Base-by-base conservation (phyloP, 2,797 vertebrate species). In the Percopsis omiscomaycus region DNA sequence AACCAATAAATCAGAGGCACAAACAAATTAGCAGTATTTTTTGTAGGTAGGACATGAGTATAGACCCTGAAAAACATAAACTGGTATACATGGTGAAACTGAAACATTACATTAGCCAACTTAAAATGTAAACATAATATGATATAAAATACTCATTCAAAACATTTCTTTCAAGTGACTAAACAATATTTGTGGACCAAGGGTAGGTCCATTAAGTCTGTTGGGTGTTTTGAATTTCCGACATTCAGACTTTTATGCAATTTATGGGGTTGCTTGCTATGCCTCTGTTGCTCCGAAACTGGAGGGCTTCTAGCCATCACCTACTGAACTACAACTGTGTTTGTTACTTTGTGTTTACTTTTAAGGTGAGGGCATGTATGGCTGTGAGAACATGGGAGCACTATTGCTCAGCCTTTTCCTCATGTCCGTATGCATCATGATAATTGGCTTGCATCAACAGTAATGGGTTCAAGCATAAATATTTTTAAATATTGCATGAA, bases 281-380 rank as follows among this genome's bases (percentile, higher is more conserved):
- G 64, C 86, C 37, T 37, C 37, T 37, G 37, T 86, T 82, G 82
- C 87, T 81, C 75, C 66, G 78, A 78, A 83, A 77, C 78, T 83
- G 77, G 84, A 87, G 84, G 84, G 80, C 48, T 68, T 71, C 57
- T 71, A 76, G 77, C 87, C 76, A 80, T 73, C 28, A 61, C 48
- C 22, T 22, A 22, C 22, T 22, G 22, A 22, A 22, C 22, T 22
- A 22, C 22, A 22, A 22, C 22, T 22, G 22, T 66, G 55, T 68
- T 47, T 65, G 68, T 71, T 53, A 66, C 59, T 58, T 15, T 62
- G 6, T 72, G 55, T 61, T 58, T 71, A 80, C 79, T 66, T 59
- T 84, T 79, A 87, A 86, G 85, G 83, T 88, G 82, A 83, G 77
- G 72, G 78, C 59, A 78, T 84, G 81, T 91, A 92, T 92, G 91